phyloP scores from a whole-genome alignment of 1,140 invertebrate species.

The Zaprionus kolodkinae region DNA sequence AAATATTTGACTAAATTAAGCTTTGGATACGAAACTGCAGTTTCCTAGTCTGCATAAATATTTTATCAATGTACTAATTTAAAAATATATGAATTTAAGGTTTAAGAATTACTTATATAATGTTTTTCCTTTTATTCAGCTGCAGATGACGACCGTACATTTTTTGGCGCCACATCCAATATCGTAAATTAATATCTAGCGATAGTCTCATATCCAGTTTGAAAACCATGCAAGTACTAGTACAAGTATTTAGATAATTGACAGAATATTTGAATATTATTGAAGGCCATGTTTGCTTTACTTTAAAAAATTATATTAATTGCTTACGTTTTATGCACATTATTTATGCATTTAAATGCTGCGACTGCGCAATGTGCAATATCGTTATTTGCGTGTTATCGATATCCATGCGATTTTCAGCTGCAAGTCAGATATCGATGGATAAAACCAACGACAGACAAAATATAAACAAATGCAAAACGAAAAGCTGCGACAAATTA shows the following conservation, averaged over 20 bases:
- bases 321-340: not conserved
- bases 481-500: conserved; percentile 1
- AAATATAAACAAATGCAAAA: conserved; percentile 18
- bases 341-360: conserved; percentile 16
- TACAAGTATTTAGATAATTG: too few species aligned
- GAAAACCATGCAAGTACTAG: too few species aligned
- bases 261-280: too few species aligned
- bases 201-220: not conserved
- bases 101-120: not conserved
- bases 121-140: not conserved
- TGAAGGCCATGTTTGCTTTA: not conserved
- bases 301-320: not conserved
- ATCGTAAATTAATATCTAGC: not conserved
- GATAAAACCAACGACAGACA: conserved; percentile 3
- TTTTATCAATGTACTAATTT: not conserved
- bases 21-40: not conserved
- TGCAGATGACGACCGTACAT: not conserved
- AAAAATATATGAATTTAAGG: not conserved
- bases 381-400: conserved; percentile 11
- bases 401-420: conserved; percentile 20
- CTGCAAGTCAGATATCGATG: conserved; percentile 1
- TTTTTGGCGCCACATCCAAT: not conserved
- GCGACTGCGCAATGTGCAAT: conserved; percentile 9
- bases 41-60: not conserved
- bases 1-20: not conserved